Base-by-base conservation (phyloP, 1,140 invertebrate genomes). In the Vanessa tameamea region DNA sequence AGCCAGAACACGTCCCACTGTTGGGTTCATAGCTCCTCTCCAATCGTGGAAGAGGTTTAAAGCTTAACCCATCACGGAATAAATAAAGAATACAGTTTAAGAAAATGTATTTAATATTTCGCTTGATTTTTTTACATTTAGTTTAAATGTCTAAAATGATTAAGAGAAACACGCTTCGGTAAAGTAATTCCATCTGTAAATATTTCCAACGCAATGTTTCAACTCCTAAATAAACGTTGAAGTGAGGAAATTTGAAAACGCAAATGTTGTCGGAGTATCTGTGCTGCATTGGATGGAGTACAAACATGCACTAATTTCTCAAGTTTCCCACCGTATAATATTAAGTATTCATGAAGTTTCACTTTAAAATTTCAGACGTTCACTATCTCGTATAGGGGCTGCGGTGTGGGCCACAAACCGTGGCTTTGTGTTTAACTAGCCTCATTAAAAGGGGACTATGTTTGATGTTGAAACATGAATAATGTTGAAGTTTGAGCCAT, bases 381-480 rank as follows among this genome's bases (percentile, higher is more conserved):
- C 55, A 53, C 68, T 70, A 63, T 63, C 68, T 70, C 57, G 68
- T 63, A 50, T 37, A 31, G 15, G 47, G 16, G 55, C 20, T 61
- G 57, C 57, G 57, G 57, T 37, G 53, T 57, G 57, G 55, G 53
- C 23, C 20, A 31, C 16, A 59, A 23, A 43, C 16, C 43, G 26
- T 47, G 55, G 57, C 20, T 63, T 63, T 70, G 20, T 64, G 63
- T 70, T 70, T 70, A 70, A 70, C 68, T 63, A 59, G 43, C 68
- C 68, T 70, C 57, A 70, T 70, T 70, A 70, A 68, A 68, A 59
- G 66, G 66, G 66, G 53, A 68, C 66, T 68, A 47, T 64, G 66
- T 72, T 64, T 64, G 70, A 72, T 66, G 70, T 72, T 48, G 63
- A n/a, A 66, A 65, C 63, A 72, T 72, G 70, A 66, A 72, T 65